These are phyloP conservation scores for Notocelia uddmanniana DNA, from an alignment of 2,888 invertebrate species.

Conservation along the genomic window DNA sequence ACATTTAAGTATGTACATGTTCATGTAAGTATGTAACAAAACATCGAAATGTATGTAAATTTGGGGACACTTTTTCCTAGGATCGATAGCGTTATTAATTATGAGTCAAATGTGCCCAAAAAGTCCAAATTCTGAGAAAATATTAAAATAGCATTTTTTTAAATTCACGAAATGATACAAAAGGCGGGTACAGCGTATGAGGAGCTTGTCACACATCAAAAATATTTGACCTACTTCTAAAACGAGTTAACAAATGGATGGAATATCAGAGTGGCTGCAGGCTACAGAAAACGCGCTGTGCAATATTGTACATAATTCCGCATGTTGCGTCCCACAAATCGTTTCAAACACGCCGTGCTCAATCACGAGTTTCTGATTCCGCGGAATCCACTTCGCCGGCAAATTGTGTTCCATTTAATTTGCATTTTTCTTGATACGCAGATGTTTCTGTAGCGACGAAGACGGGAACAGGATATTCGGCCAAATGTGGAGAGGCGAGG, in stretches of 20 bases:
- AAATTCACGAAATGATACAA: too few relatives aligned
- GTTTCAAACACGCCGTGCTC: conserved; percentile 36
- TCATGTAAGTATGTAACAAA: too few relatives aligned
- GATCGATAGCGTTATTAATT: too few relatives aligned
- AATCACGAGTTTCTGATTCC: conserved; percentile 33
- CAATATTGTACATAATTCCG: conserved; percentile 30
- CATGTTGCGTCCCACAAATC: conserved; percentile 31
- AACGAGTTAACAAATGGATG: conserved; percentile 32
- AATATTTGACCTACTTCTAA: too few relatives aligned
- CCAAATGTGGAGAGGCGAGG: conserved; percentile 85
- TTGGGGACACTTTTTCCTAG: too few relatives aligned
- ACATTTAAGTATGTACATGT: too few relatives aligned
- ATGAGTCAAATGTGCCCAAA: too few relatives aligned
- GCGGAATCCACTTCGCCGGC: conserved; percentile 39
- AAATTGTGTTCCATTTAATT: conserved; percentile 46
- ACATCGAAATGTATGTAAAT: too few relatives aligned
- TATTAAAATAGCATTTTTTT: too few relatives aligned
- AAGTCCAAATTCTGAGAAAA: too few relatives aligned
- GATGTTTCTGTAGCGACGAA: conserved; percentile 88
- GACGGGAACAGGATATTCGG: conserved; percentile 88
- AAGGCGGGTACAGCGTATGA: too few relatives aligned
- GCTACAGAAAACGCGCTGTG: conserved; percentile 7
- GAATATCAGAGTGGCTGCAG: conserved; percentile 31
- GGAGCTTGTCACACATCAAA: too few relatives aligned
- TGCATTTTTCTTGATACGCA: conserved; percentile 58